A percentile compares a stretch with the other conserved stretches of the same genome.
Conservation (phyloP, 2,888 invertebrate species). For the Drosophila nigritarsus region DNA sequence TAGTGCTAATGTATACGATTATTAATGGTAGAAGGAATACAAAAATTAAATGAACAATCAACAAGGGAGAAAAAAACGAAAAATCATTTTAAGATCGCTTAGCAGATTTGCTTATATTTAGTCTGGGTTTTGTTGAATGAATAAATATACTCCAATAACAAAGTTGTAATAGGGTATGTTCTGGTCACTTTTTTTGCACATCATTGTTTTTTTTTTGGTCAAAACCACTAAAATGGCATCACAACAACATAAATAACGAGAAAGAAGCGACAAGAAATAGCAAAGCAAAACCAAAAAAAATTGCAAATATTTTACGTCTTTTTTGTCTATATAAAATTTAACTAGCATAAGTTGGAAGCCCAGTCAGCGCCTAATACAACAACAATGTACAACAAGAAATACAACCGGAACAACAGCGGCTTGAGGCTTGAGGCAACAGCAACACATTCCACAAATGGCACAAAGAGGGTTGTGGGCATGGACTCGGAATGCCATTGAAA, state of each 20-base stretch:
- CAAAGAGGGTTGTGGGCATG: constrained; percentile 14
- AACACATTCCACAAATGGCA: constrained; percentile 50
- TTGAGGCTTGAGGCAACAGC: constrained; percentile 25
- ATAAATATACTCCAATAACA: not conserved
- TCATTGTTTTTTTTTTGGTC: constrained; percentile 41
- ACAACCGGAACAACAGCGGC: constrained; percentile 10
- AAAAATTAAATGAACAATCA: not conserved
- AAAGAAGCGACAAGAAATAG: constrained; percentile 43
- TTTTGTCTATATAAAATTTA: constrained; percentile 41
- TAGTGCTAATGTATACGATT: too few species aligned
- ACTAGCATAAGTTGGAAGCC: constrained; percentile 38
- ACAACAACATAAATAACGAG: not conserved
- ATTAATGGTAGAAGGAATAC: not conserved
- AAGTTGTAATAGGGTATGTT: constrained; percentile 11
- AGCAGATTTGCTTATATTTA: not conserved
- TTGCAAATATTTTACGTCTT: constrained; percentile 41
- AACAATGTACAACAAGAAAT: constrained; percentile 11
- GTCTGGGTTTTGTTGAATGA: not conserved
- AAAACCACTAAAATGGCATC: constrained; percentile 67
- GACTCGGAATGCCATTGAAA: constrained; percentile 13
- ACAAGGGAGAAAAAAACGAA: not conserved
- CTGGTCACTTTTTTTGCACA: not conserved
- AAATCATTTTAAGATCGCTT: not conserved
- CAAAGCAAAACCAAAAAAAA: constrained; percentile 39
- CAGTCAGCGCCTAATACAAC: constrained; percentile 23